Evolutionary conservation across 1,140 invertebrate species (phyloP), one percentile per base, ranked within the genome.

Genomic region (Drosophila santomea): DNA sequence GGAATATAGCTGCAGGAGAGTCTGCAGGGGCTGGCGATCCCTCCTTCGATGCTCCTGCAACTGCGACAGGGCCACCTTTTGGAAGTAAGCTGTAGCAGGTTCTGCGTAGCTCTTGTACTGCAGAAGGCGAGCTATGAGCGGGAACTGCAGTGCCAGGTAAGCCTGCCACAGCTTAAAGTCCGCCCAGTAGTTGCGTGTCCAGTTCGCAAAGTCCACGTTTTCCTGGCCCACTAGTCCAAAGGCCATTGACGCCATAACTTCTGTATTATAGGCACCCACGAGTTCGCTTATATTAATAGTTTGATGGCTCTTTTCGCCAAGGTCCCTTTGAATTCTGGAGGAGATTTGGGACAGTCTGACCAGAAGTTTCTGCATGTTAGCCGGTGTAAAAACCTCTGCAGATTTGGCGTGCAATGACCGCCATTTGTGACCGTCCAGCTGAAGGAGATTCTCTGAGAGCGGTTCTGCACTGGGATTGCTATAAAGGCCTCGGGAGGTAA

Each of bases 311-410:
- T 58, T 2, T 7, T 41, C 23, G 8, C 50, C 61, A 35, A 89
- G 11, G 2, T 35, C 11, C 0, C 23, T 44, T 12, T 67, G 52
- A 38, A 93, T 85, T 32, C 66, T 78, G 0, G 71, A 57, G 1
- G 76, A 78, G 3, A 92, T 74, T 20, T 92, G 74, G 1, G 76
- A 60, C 7, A 94, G 55, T 1, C 90, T 67, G 1, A 91, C 79
- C 15, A 93, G 58, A 85, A 95, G 94, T 32, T 92, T 92, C 56
- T 93, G 93, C 17, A 95, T 88, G 79, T 95, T 95, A 2, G 92
- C 93, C 3, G 93, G 84, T 0, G 93, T 93, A 61, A 95, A 95
- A 1, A 94, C 90, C 7, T 93, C 93, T 0, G 93, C 93, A 3
- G 94, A 83, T 48, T 93, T 93, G 3, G 71, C 91, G 52, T 95